These are phyloP conservation scores for Zingel zingel DNA, from an alignment of 2,113 vertebrate species.

Conservation along the genomic window DNA sequence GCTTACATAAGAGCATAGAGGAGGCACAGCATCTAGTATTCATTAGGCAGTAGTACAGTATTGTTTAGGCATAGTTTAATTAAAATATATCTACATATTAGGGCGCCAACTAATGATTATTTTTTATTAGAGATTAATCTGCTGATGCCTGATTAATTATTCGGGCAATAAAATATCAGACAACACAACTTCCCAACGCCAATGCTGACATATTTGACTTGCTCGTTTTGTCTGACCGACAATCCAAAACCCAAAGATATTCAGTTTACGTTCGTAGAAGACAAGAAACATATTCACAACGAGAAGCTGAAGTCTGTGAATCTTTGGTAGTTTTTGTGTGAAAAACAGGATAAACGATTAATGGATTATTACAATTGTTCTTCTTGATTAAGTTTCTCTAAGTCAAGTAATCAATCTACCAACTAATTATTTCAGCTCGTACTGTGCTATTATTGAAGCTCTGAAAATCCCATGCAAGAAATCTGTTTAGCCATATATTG, in stretches of 20 bases:
- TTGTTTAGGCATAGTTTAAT: not conserved
- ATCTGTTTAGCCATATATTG: not conserved
- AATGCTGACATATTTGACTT: no score
- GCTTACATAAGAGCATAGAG: conserved; percentile 36
- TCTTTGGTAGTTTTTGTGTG: not conserved
- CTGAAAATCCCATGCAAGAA: not conserved
- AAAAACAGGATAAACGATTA: not conserved
- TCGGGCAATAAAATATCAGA: not conserved
- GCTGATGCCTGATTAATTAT: not conserved
- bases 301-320: not conserved
- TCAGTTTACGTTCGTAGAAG: not conserved
- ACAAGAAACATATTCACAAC: not conserved
- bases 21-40: not conserved
- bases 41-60: not conserved
- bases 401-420: not conserved
- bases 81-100: not conserved
- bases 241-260: no score
- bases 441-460: not conserved
- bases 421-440: not conserved
- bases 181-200: no score
- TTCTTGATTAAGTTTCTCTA: not conserved
- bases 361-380: not conserved
- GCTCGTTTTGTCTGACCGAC: no score
- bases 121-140: not conserved
- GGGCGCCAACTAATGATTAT: not conserved